These are phyloP conservation scores for Cyanoramphus novaezelandiae DNA, from an alignment of 2,113 vertebrate genomes.

Conservation along the genomic window DNA sequence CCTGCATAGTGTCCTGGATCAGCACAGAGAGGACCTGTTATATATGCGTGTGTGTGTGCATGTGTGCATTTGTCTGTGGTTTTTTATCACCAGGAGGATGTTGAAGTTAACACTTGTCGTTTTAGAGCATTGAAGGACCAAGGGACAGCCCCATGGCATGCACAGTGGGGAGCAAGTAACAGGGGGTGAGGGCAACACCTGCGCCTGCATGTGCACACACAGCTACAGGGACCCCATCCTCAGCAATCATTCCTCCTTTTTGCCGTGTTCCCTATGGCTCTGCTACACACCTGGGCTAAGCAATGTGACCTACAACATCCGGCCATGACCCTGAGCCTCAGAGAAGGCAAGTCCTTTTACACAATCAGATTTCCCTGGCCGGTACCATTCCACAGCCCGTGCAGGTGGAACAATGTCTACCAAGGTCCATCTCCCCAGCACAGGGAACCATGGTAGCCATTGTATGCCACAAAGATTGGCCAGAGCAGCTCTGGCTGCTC, in stretches of 20 bases:
- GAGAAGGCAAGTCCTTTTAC: neutral
- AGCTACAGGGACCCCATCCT: neutral
- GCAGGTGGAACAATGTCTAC: neutral
- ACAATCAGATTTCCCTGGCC: neutral
- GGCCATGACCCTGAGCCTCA: neutral
- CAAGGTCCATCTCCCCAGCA: neutral
- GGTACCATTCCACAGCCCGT: neutral
- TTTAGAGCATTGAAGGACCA: neutral
- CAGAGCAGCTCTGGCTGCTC: neutral
- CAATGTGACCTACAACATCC: neutral
- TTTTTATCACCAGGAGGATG: neutral
- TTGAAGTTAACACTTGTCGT: conserved; percentile 40
- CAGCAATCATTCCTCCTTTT: neutral
- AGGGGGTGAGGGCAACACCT: neutral
- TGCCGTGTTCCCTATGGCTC: neutral
- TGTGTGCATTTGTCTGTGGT: neutral
- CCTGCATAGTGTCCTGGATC: neutral
- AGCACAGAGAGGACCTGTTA: neutral
- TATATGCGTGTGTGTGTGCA: too few relatives aligned
- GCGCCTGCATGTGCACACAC: neutral
- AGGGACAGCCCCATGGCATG: neutral
- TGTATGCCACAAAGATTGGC: neutral
- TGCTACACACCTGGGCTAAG: neutral
- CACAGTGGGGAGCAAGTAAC: neutral
- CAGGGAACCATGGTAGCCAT: neutral